phyloP scores from a whole-genome alignment of 2,113 vertebrate species.

The Centropristis striata region DNA sequence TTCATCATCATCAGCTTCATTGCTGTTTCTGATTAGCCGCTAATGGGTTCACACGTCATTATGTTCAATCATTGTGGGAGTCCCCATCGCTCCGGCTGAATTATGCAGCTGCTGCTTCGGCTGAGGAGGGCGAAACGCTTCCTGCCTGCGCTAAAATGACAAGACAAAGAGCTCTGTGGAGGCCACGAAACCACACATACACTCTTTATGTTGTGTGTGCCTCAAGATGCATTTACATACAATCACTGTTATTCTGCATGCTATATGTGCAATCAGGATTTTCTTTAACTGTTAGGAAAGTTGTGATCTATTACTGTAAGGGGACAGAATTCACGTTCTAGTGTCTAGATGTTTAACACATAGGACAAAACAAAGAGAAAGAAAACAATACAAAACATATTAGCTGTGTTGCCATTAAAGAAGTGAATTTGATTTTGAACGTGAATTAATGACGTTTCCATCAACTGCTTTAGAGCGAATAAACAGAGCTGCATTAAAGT shows the following conservation, averaged over 20 bases:
- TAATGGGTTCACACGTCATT: slow-evolving; percentile 78
- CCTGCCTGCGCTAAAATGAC: slow-evolving; percentile 1
- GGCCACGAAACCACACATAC: not conserved
- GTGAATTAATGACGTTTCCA: too few relatives aligned
- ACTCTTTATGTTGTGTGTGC: not conserved
- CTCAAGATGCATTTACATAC: not conserved
- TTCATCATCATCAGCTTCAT: slow-evolving; percentile 66
- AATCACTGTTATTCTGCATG: not conserved
- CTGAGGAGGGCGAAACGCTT: not conserved
- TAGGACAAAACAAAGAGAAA: not conserved
- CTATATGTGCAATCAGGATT: not conserved
- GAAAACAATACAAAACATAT: not conserved
- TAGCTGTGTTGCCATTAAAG: not conserved
- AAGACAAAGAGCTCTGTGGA: slow-evolving; percentile 25
- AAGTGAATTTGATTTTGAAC: too few relatives aligned
- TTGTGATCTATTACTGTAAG: not conserved
- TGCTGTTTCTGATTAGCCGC: slow-evolving; percentile 73
- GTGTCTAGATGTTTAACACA: not conserved
- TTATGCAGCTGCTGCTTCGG: slow-evolving; percentile 38
- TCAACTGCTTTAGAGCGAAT: too few relatives aligned
- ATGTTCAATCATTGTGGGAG: slow-evolving; percentile 71
- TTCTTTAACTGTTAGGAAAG: not conserved
- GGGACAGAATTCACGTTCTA: too few relatives aligned
- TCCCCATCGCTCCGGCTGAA: slow-evolving; percentile 43
- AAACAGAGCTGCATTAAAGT: too few relatives aligned